Conservation (phyloP, 2,888 invertebrate genomes). For the Dinocampus coccinellae region DNA sequence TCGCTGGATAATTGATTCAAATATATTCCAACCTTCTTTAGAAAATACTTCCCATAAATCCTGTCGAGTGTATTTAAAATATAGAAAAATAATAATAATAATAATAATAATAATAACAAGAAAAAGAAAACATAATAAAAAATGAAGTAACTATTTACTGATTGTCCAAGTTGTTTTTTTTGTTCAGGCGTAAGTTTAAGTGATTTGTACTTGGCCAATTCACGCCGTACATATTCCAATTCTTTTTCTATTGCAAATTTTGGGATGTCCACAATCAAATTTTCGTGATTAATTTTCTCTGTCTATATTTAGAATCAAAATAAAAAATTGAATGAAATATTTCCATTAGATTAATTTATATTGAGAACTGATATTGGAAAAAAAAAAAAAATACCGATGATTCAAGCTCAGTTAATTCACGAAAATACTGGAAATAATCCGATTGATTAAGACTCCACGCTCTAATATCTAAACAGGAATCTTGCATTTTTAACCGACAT, state of each 20-base stretch:
- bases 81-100: not conserved
- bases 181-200: conserved; percentile 57
- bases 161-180: conserved; percentile 46
- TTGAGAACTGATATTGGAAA: no score
- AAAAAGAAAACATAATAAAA: not conserved
- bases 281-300: conserved; percentile 47
- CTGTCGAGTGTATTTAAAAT: conserved; percentile 18
- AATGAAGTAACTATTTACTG: conserved; percentile 43
- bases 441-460: conserved; percentile 73
- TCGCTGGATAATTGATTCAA: not conserved
- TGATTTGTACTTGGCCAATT: conserved; percentile 55
- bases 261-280: not conserved
- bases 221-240: conserved; percentile 46
- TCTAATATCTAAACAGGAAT: conserved; percentile 72
- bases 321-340: conserved; percentile 3
- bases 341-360: no score
- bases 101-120: not conserved
- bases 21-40: not conserved
- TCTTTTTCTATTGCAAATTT: conserved; percentile 42
- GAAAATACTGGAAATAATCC: conserved; percentile 60
- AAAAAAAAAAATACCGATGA: conserved; percentile 19
- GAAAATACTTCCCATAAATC: conserved; percentile 14
- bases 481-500: conserved; percentile 72
- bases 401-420: conserved; percentile 55
- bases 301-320: not conserved